Conservation (phyloP, 2,888 invertebrate species). For the Brachycybe producta region DNA sequence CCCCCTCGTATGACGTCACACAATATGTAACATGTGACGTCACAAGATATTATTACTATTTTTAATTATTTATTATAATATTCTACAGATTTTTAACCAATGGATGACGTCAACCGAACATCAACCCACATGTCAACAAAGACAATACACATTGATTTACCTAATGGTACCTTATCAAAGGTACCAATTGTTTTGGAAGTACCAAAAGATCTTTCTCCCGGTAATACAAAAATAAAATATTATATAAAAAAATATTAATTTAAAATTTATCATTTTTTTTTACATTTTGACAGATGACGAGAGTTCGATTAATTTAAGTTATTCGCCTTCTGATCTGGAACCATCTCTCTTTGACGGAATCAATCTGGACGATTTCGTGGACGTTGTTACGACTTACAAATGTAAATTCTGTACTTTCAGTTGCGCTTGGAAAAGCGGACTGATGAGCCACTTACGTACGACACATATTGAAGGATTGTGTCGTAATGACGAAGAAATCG, state of each 20-base stretch:
- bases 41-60: too few species aligned
- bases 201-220: slow-evolving; percentile 5
- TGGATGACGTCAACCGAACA: too few species aligned
- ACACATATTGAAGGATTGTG: slow-evolving; percentile 24
- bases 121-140: not conserved
- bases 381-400: slow-evolving; percentile 42
- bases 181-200: slow-evolving; percentile 11
- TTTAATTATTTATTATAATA: too few species aligned
- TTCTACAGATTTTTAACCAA: too few species aligned
- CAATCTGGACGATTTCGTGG: slow-evolving; percentile 38
- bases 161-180: slow-evolving; percentile 5
- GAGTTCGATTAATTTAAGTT: too few species aligned
- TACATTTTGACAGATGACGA: too few species aligned
- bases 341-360: slow-evolving; percentile 4
- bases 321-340: not conserved
- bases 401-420: slow-evolving; percentile 44
- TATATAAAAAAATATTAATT: not conserved
- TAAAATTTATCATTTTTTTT: not conserved
- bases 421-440: slow-evolving; percentile 34
- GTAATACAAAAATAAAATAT: not conserved
- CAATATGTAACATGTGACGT: too few species aligned
- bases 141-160: slow-evolving; percentile 12
- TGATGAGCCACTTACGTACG: slow-evolving; percentile 35
- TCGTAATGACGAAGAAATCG: too few species aligned
- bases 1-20: too few species aligned